phyloP scores from a whole-genome alignment of 2,113 vertebrate species.

The Chlorodrepanis virens region DNA sequence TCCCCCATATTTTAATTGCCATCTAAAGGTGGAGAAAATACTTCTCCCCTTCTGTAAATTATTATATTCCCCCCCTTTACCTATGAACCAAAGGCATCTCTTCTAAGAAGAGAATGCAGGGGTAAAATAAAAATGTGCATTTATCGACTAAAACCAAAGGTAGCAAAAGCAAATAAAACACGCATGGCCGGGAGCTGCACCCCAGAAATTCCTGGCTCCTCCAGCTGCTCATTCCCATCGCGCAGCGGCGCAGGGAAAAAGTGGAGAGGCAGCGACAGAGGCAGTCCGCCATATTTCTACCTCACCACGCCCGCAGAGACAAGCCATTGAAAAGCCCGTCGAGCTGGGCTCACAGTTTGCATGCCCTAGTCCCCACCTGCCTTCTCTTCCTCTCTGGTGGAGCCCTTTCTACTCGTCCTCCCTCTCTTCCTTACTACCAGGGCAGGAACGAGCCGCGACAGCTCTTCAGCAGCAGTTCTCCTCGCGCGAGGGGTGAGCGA shows the following conservation, averaged over 20 bases:
- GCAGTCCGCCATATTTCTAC: slow-evolving; percentile 73
- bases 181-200: not conserved
- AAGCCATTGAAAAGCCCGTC: slow-evolving; percentile 21
- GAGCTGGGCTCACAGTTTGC: not conserved
- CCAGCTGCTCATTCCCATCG: not conserved
- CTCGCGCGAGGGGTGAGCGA: not conserved
- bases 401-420: not conserved
- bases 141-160: not conserved
- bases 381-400: not conserved
- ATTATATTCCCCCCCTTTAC: not conserved
- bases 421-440: not conserved
- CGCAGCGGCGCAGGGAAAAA: not conserved
- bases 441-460: not conserved
- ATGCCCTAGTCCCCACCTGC: not conserved
- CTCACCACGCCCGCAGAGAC: slow-evolving; percentile 64
- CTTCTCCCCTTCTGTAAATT: not conserved
- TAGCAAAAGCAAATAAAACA: not conserved
- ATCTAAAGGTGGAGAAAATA: not conserved
- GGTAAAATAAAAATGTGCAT: not conserved
- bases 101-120: not conserved
- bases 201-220: not conserved
- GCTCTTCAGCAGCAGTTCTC: not conserved
- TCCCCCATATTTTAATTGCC: slow-evolving; percentile 2
- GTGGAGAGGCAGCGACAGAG: not conserved
- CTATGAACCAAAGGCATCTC: not conserved